Percentiles rank a stretch among this genome's conserved stretches.
phyloP scores from a whole-genome alignment of 53 echinoderm and acorn worm genomes.

The Patiria pectinifera region DNA sequence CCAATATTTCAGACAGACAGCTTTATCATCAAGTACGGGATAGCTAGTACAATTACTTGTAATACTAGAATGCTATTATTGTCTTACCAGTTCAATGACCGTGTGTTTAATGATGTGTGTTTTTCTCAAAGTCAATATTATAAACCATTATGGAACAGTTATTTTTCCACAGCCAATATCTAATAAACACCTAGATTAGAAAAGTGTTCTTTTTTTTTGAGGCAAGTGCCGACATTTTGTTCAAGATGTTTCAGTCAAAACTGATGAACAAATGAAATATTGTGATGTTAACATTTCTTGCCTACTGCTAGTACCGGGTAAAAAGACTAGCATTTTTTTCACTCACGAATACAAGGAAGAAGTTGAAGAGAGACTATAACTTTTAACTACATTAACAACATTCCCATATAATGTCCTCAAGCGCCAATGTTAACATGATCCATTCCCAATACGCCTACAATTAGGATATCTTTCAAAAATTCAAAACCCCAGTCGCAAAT shows the following conservation, averaged over 20 bases:
- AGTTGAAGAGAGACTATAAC: no score
- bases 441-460: background rate
- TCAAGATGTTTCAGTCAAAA: no score
- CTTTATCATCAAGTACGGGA: background rate
- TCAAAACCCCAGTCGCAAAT: background rate
- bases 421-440: background rate
- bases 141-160: background rate
- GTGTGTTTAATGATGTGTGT: background rate
- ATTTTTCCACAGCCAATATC: no score
- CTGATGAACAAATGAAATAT: no score
- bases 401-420: background rate
- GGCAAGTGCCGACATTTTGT: no score
- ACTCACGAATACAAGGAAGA: no score
- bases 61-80: background rate
- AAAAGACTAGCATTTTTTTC: background rate
- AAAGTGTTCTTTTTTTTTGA: no score
- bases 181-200: no score
- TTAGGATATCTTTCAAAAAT: slow-evolving; percentile 44
- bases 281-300: no score
- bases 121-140: background rate
- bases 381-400: background rate
- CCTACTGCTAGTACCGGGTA: background rate
- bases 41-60: background rate
- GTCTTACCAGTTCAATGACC: background rate
- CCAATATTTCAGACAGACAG: background rate